Base-by-base conservation (phyloP, 2,113 vertebrate genomes). In the Illadopsis cleaveri region DNA sequence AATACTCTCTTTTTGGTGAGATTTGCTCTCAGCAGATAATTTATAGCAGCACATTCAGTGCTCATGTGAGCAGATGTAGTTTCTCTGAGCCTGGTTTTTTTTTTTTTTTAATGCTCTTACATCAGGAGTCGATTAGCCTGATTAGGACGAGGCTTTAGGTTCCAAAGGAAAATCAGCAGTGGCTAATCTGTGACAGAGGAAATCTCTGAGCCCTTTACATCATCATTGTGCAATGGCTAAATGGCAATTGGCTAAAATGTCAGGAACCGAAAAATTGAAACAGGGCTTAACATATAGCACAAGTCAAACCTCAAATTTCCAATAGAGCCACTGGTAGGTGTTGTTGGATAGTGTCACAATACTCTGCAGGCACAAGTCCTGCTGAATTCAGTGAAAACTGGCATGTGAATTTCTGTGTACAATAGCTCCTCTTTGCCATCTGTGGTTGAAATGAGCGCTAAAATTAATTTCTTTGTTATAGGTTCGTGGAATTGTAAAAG, bases 101-200 rank as follows among this genome's bases (percentile, higher is more conserved):
- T 12, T 20, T 47, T 68, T 66, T 78, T 76, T 94, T 21, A n/a
- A 93, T 88, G 71, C 68, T 92, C 30, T 89, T 96, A 9, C 9
- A 75, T 30, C 30, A 73, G 50, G 40, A 83, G 54, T 68, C 80
- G 71, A 56, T 86, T 83, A 90, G 76, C 44, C 57, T 0, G 2
- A 54, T 90, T 68, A 94, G 47, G 27, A 73, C 30, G 25, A 31
- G 56, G 51, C 51, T 27, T 70, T 93, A 89, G 35, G 68, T 76
- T 62, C 83, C 25, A 60, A 81, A 76, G 35, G 82, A 84, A 93
- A 92, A 82, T 28, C 45, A 72, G 48, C 51, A 42, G 27, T 75
- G 73, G 85, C 60, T 94, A 62, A 82, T 84, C 62, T 68, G 65
- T 42, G 47, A 57, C 35, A 38, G 42, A 13, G 62, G 45, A 88